Base-by-base conservation (phyloP, 2,113 vertebrate genomes). In the Oryzias melastigma region DNA sequence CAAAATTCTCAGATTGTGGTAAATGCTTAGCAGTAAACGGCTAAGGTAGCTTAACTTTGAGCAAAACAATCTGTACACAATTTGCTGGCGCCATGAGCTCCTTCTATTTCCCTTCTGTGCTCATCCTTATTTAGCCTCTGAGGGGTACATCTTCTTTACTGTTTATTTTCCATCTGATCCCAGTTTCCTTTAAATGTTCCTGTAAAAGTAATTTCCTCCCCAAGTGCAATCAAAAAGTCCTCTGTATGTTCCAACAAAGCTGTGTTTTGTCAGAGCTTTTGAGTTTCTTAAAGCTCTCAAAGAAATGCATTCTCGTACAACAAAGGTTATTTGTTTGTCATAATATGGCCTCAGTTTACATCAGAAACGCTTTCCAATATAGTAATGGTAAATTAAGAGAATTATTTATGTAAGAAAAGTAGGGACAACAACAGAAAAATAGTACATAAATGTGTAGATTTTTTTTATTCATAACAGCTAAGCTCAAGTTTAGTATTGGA, bases 81-180 rank as follows among this genome's bases (percentile, higher is more conserved):
- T 72, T 46, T 65, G 57, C 7, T 15, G 10, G 13, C 47, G 68
- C 63, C 35, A 10, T 73, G 46, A 83, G 69, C 64, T 52, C 60
- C 25, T 22, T 22, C 47, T 53, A 46, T 14, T 43, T 47, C 35
- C 24, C 27, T 16, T 16, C n/a, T 4, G 4, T n/a, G 15, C 20
- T 56, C 12, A 75, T 68, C 70, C 47, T 73, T 41, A 57, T 49
- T 56, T 75, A 78, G 76, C 62, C 77, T 82, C 70, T 20, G 47
- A 65, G 44, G 54, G 52, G 19, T 58, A 52, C 29, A 41, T 60
- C 45, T 58, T 65, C 58, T 44, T 49, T 24, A 65, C 20, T 47
- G 14, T 70, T 53, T 77, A 68, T 71, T 71, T 71, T 50, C 65
- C 73, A 78, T 73, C 80, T 83, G 75, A 81, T 64, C 73, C 58